phyloP scores from a whole-genome alignment of 1,140 invertebrate genomes.

The Bombus huntii region DNA sequence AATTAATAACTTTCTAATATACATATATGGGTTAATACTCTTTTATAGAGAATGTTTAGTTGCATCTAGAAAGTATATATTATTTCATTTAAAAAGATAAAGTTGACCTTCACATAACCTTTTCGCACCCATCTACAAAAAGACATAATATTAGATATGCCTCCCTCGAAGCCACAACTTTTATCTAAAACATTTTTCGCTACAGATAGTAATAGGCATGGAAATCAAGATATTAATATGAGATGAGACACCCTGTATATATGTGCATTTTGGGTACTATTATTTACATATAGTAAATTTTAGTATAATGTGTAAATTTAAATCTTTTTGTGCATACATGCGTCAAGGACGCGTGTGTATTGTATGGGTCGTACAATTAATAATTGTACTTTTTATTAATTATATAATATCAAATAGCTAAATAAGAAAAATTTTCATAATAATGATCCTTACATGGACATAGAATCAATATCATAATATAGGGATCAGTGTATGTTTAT shows the following conservation, averaged over 20 bases:
- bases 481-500: slow-evolving; percentile 33
- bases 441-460: slow-evolving; percentile 5
- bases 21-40: too few species aligned
- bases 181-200: too few species aligned
- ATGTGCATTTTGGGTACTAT: not conserved
- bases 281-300: slow-evolving; percentile 1
- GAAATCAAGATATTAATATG: too few species aligned
- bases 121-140: too few species aligned
- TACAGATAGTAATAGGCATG: too few species aligned
- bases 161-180: too few species aligned
- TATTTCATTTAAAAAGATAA: too few species aligned
- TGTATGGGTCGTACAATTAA: slow-evolving; percentile 3
- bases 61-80: too few species aligned
- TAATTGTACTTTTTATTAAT: slow-evolving; percentile 6
- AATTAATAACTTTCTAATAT: too few species aligned
- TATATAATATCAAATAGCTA: not conserved
- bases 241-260: not conserved
- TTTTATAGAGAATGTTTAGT: too few species aligned
- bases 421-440: slow-evolving; percentile 12
- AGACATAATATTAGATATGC: too few species aligned
- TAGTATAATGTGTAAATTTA: not conserved
- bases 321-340: not conserved
- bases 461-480: not conserved
- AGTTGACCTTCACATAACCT: too few species aligned
- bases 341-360: not conserved